Evolutionary conservation across 2,888 invertebrate genomes (phyloP), one percentile per base, ranked within the genome.

Genomic region (Chouioia cunea): DNA sequence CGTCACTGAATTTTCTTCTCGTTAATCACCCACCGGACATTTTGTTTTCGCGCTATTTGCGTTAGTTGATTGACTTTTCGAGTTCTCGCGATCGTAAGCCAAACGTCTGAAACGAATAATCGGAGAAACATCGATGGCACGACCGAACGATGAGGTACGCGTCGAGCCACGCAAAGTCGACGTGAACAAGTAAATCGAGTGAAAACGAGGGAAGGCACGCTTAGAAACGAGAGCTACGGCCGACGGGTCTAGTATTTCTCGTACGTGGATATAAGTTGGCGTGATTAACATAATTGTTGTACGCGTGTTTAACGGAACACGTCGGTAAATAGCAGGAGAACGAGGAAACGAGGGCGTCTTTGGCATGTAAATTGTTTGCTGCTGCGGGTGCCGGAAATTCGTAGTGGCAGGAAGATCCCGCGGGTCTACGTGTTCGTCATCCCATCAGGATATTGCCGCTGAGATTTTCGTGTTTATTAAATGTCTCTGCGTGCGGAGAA

Each of bases 321-420:
- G 18, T 18, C 50, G 50, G 18, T 18, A 50, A 18, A 20, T 50
- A 36, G n/a, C n/a, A n/a, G n/a, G 47, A n/a, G 4, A 50, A 18
- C 50, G 18, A 57, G 50, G 65, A 27, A 58, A 36, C 44, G 27
- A 22, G 44, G 52, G 44, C 52, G 58, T 58, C 52, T 27, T 44
- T 50, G 58, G 44, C 58, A 52, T 50, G 50, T 43, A 58, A 66
- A 48, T 54, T n/a, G n/a, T 16, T 47, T 64, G 47, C 20, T 44
- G 48, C 18, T 16, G 16, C 18, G 16, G 50, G 57, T 12, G 14
- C 67, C 60, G 68, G 68, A 68, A 68, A 68, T 66, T 66, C 56
- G 56, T 62, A 43, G 68, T 43, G 60, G 60, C 60, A 62, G 65
- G 65, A 62, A 68, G 15, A 2, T 12, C 47, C 65, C 12, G 36